phyloP scores from a whole-genome alignment of 35 echinoderm and acorn worm species.

The Lytechinus variegatus region DNA sequence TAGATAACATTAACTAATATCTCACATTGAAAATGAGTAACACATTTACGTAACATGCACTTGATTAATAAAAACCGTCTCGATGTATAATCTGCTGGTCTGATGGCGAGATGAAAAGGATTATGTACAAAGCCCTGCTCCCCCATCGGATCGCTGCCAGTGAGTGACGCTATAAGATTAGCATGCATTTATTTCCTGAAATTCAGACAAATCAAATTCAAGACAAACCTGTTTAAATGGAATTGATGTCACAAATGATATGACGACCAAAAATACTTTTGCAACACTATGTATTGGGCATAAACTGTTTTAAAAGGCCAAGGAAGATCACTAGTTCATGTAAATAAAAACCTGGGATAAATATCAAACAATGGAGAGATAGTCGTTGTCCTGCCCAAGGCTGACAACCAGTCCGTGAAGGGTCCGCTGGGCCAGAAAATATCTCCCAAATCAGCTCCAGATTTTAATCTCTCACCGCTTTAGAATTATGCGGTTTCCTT shows the following conservation, averaged over 20 bases:
- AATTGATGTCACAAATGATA: background rate
- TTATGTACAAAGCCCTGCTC: no score
- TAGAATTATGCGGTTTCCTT: slow-evolving; percentile 37
- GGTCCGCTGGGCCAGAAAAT: background rate
- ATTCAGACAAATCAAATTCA: background rate
- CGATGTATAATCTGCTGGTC: background rate
- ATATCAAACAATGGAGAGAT: background rate
- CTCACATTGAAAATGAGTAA: background rate
- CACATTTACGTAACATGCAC: background rate
- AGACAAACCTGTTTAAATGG: background rate
- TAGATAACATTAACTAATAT: background rate
- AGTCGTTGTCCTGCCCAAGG: background rate
- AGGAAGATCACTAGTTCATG: background rate
- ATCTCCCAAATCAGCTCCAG: background rate
- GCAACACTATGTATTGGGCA: background rate
- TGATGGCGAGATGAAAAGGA: no score
- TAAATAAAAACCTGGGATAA: background rate
- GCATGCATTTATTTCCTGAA: no score
- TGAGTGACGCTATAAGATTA: no score
- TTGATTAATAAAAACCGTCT: background rate
- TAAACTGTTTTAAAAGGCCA: background rate
- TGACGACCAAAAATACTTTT: background rate
- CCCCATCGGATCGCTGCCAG: no score
- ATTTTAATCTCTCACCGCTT: slow-evolving; percentile 11
- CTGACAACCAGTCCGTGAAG: background rate